Evolutionary conservation across 2,797 vertebrate genomes (phyloP), one percentile per base, ranked within the genome.

Genomic region (Aulostomus chinensis): DNA sequence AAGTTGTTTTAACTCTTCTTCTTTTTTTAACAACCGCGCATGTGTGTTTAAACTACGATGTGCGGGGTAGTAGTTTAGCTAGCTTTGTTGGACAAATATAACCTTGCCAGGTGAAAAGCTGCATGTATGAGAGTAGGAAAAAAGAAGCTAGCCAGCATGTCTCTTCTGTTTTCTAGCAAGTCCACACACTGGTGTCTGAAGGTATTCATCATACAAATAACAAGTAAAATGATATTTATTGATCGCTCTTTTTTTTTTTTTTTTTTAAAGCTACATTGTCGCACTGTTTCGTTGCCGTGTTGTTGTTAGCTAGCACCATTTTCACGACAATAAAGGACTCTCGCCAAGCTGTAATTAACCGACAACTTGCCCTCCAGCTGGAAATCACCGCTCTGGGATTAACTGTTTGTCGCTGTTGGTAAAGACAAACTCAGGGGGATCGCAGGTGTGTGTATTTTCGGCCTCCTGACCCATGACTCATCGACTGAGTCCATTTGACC

Each of bases 101-200:
- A 81, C 75, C 77, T 81, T 63, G 89, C 83, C 88, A 80, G 87
- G 86, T 90, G 86, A 86, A 86, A 85, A 82, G 84, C 87, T 92
- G 91, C 91, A 92, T 88, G 88, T 87, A 78, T 80, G 89, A 91
- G 90, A 71, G 72, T 45, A 60, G 55, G 31, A 15, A 24, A 48
- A 53, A 33, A 71, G 29, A 69, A 56, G 68, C 78, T 71, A 80
- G 64, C 75, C 63, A 76, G 75, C 81, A 71, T 60, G 76, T 68
- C 68, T 84, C 51, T 58, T 40, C 71, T 69, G 61, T 66, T 72
- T 63, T 79, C 41, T 74, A 50, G 63, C 43, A 38, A 58, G 61
- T 40, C 28, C 45, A 51, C 45, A 14, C 0, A 5, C 34, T 26
- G 31, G 10, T 48, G 31, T 48, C 31, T 45, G 10, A 7, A 20